A percentile compares a stretch with the other conserved stretches of the same genome.
phyloP scores from a whole-genome alignment of 2,113 vertebrate species.

The Limnothrissa miodon region DNA sequence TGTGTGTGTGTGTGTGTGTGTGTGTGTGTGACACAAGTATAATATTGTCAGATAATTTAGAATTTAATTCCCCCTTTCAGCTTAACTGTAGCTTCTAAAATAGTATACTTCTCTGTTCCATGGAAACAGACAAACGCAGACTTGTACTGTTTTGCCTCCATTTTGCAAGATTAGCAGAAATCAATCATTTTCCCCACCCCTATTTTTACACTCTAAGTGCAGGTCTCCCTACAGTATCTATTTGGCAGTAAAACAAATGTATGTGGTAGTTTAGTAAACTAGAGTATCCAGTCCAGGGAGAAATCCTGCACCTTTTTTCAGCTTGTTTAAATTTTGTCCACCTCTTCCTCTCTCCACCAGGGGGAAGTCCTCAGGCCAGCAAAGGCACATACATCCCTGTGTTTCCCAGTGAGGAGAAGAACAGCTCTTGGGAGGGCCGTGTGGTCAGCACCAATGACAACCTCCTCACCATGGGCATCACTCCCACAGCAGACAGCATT shows the following conservation, averaged over 20 bases:
- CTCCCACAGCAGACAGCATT: slow-evolving; percentile 78
- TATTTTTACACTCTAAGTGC: no score
- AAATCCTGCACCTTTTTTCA: background rate
- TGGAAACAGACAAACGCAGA: background rate
- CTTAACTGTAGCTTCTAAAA: background rate
- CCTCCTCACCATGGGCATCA: slow-evolving; percentile 76
- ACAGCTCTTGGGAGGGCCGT: slow-evolving; percentile 80
- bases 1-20: background rate
- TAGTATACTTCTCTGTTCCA: background rate
- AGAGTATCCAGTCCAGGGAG: no score
- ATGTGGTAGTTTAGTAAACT: no score
- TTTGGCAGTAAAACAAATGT: no score
- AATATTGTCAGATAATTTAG: background rate
- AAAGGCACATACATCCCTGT: slow-evolving; percentile 90
- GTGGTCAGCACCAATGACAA: slow-evolving; percentile 63
- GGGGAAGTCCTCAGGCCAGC: slow-evolving; percentile 83
- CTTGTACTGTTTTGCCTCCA: background rate
- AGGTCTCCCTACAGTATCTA: no score
- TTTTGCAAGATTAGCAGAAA: no score
- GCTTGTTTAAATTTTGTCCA: background rate
- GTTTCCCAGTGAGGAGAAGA: slow-evolving; percentile 63
- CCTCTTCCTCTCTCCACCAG: slow-evolving; percentile 58
- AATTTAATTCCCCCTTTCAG: no score
- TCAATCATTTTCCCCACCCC: no score
- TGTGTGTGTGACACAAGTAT: background rate